phyloP scores from a whole-genome alignment of 2,888 invertebrate genomes.

The Protophormia terraenovae region DNA sequence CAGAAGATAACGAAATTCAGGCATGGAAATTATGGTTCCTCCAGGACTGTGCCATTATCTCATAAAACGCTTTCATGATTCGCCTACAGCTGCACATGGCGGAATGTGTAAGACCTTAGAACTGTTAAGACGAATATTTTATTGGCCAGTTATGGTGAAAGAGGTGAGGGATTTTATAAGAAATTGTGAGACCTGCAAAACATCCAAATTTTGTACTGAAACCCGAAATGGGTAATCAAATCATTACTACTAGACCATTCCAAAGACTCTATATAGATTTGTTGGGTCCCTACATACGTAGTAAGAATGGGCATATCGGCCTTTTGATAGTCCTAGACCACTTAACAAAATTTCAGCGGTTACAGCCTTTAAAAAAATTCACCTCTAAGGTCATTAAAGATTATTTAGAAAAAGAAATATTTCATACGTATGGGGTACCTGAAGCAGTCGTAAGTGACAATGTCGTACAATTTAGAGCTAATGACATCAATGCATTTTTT shows the following conservation, averaged over 20 bases:
- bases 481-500: not conserved
- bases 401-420: not conserved
- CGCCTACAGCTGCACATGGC: not conserved
- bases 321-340: not conserved
- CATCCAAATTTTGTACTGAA: not conserved
- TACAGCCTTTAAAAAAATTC: not conserved
- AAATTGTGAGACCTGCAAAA: not conserved
- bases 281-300: not conserved
- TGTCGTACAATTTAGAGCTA: no score
- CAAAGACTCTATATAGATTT: no score
- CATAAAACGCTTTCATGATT: not conserved
- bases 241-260: not conserved
- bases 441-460: not conserved
- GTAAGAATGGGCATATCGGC: not conserved
- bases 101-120: not conserved
- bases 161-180: not conserved
- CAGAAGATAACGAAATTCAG: not conserved
- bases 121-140: not conserved
- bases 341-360: not conserved
- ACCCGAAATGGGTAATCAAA: not conserved
- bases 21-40: slow-evolving; percentile 1
- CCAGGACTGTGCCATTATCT: not conserved
- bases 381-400: not conserved
- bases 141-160: no score
- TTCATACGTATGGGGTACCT: not conserved